Base-by-base conservation (phyloP, 1,140 invertebrate species). In the Brachionus koreanus region DNA sequence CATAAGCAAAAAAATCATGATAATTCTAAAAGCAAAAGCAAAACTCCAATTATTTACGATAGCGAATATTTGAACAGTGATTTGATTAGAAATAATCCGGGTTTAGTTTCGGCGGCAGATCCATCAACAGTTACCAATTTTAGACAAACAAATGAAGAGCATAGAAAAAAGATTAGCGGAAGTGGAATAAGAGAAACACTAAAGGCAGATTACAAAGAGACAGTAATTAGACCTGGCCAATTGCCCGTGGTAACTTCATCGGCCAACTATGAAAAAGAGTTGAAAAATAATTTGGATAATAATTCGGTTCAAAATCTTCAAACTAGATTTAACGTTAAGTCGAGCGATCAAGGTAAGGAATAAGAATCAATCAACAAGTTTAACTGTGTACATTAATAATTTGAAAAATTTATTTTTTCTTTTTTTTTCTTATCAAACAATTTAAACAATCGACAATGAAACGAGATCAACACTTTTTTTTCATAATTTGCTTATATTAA, bases 211-310 rank as follows among this genome's bases (percentile, higher is more conserved):
- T 79, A 13, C 1, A 57, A 79, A 23, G 76, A 79, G 39, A 57
- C 46, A 5, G 2, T 79, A 0, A 39, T 79, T 10, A 35, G 57
- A 5, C 76, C 76, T 13, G 76, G 76, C 33, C 23, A 79, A 37
- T 1, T 42, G 29, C 76, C 76, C 4, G 35, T 42, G 6, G 35
- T 79, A 12, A 79, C 76, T 6, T 79, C 76, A 10, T 42, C 33
- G 12, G 76, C 49, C 10, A 79, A 79, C 13, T 79, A 61, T 61
- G 49, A 61, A 19, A 79, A 79, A 65, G 49, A 79, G 42, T 77
- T 7, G 9, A 29, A 25, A 13, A 61, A 19, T 2, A 49, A 25
- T 69, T 37, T 37, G 33, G 65, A 43, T 69, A 35, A 69, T 69
- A 35, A 35, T 67, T 3, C 23, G n/a, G 10, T 67, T n/a, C 9